Percentiles rank a stretch among this genome's conserved stretches.
Conservation (phyloP, 2,797 vertebrate genomes). For the Gouania willdenowi region DNA sequence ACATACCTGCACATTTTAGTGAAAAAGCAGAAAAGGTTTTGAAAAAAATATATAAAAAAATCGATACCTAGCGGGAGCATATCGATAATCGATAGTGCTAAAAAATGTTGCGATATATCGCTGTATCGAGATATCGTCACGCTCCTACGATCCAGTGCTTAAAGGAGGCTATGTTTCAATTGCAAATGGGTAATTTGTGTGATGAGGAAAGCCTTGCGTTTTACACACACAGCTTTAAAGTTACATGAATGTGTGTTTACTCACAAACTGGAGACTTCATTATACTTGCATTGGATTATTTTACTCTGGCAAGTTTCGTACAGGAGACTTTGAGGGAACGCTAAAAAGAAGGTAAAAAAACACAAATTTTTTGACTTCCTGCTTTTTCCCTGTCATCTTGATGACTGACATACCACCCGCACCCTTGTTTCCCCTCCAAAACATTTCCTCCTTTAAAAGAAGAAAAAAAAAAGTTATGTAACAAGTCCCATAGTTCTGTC, state of each 20-base stretch:
- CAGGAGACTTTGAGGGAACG: conserved; percentile 12
- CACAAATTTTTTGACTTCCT: conserved; percentile 28
- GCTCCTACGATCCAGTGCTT: not conserved
- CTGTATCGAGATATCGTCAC: too few species aligned
- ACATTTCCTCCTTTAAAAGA: conserved; percentile 71
- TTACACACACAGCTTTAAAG: not conserved
- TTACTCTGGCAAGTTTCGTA: not conserved
- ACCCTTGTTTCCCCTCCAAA: conserved; percentile 52
- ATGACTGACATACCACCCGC: conserved; percentile 38
- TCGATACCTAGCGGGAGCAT: too few species aligned
- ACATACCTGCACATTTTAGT: too few species aligned
- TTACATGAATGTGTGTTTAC: conserved; percentile 11
- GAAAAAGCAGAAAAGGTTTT: too few species aligned
- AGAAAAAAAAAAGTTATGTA: conserved; percentile 64
- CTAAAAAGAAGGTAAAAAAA: not conserved
- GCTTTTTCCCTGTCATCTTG: conserved; percentile 36
- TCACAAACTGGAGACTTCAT: conserved; percentile 9
- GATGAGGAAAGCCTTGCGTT: conserved; percentile 5
- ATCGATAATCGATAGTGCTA: too few species aligned
- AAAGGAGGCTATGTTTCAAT: not conserved
- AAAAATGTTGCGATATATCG: too few species aligned
- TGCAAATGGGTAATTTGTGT: not conserved
- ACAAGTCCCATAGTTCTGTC: conserved; percentile 49
- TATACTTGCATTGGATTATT: conserved; percentile 8
- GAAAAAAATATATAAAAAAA: too few species aligned